Base-by-base conservation (phyloP, 2,888 invertebrate species). In the Ypsolopha scabrella region DNA sequence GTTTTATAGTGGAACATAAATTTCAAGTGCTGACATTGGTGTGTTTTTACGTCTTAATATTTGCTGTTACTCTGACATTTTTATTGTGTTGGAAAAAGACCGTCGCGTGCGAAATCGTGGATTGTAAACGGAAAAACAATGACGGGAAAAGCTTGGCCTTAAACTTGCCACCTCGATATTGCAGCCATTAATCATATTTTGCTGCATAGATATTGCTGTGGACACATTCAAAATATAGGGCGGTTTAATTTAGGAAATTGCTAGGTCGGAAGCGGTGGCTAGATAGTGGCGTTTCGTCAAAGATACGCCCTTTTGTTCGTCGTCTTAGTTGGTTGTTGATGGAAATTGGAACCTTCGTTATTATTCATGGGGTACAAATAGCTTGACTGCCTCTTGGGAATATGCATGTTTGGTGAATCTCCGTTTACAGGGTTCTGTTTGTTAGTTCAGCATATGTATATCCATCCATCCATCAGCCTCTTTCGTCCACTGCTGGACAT, bases 181-280 rank as follows among this genome's bases (percentile, higher is more conserved):
- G 34, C 45, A 9, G 7, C 34, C 33, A 58, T 59, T 61, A 62
- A 61, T 64, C 58, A 63, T 60, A 59, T 24, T 24, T 24, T 24
- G 24, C 60, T 60, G 56, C 60, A 58, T 53, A 58, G 57, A 52
- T 46, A 43, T 44, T 49, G 39, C 51, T 13, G 47, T 47, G 54
- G 52, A 55, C 54, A 53, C 62, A 57, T 61, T 58, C 59, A 56
- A 58, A 55, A 58, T 58, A 61, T 56, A 54, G 55, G 56, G 52
- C 54, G 62, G 69, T 67, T 70, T 75, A 72, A 79, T 76, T 75
- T 76, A 72, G 68, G 68, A 74, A 72, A 73, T 74, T 68, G 68
- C 65, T 59, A 59, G 60, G 56, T 60, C 60, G 51, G 60, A 24
- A 24, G 24, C 4, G 24, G 63, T 67, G 70, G 68, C 59, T 48